Conservation (phyloP, 2,797 vertebrate species). For the Hypotaenidia philippensis region DNA sequence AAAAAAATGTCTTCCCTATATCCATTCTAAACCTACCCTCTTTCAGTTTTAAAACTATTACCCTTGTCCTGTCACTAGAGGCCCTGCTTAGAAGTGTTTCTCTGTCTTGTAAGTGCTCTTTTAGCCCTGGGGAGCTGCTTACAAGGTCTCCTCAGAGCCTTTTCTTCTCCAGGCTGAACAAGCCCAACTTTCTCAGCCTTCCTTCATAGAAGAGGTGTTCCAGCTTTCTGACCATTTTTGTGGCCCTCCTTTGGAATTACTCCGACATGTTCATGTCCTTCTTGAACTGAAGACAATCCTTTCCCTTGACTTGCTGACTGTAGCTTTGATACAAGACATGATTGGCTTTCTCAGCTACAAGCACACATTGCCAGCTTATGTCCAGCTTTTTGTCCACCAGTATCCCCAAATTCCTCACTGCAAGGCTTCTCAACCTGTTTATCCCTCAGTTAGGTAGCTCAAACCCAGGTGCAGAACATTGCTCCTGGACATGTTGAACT, state of each 20-base stretch:
- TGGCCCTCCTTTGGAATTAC: neutral
- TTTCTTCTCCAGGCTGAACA: neutral
- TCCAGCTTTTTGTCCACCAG: neutral
- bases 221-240: neutral
- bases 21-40: neutral
- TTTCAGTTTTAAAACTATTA: neutral
- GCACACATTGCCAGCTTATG: rapidly evolving
- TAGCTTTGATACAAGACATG: neutral
- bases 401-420: neutral
- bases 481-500: neutral
- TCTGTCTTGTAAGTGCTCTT: neutral
- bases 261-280: neutral
- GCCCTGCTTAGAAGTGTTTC: neutral
- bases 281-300: neutral
- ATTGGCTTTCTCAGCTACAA: neutral
- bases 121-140: neutral
- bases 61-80: neutral
- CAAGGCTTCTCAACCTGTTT: neutral
- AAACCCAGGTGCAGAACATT: neutral
- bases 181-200: neutral
- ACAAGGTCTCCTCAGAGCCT: neutral
- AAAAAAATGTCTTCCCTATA: neutral
- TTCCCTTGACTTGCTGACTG: neutral
- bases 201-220: neutral
- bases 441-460: neutral